Percentiles rank a stretch among this genome's conserved stretches.
Conservation (phyloP, 2,797 vertebrate species). For the Anableps anableps region DNA sequence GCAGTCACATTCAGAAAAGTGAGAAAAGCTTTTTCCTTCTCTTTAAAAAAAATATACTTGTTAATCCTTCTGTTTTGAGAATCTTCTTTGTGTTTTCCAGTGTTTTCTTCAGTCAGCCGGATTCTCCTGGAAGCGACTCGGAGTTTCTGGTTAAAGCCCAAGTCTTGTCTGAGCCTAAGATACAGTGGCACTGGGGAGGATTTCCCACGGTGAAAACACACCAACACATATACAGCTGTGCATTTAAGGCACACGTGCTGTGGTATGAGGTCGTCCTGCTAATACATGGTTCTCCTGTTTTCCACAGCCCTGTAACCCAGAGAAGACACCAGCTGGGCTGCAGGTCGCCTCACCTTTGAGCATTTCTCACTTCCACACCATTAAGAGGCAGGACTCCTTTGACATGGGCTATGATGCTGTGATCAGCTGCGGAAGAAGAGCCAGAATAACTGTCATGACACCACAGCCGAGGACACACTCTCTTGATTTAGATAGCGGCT, state of each 20-base stretch:
- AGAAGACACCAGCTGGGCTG: slow-evolving; percentile 58
- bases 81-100: slow-evolving; percentile 46
- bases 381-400: slow-evolving; percentile 80
- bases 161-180: slow-evolving; percentile 81
- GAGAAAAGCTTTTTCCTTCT: slow-evolving; percentile 3
- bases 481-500: slow-evolving; percentile 31
- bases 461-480: slow-evolving; percentile 73
- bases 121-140: slow-evolving; percentile 92
- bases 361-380: slow-evolving; percentile 78
- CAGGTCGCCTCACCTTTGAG: slow-evolving; percentile 36
- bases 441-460: slow-evolving; percentile 73
- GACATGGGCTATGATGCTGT: slow-evolving; percentile 59
- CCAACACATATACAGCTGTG: neutral
- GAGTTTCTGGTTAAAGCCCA: slow-evolving; percentile 86
- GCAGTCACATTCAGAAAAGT: slow-evolving; percentile 73
- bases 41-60: slow-evolving; percentile 1
- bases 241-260: neutral
- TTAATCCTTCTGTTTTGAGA: neutral
- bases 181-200: slow-evolving; percentile 95
- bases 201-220: slow-evolving; percentile 76
- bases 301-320: slow-evolving; percentile 73
- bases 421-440: slow-evolving; percentile 43
- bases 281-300: neutral
- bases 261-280: neutral
- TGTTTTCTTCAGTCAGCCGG: slow-evolving; percentile 63